Base-by-base conservation (phyloP, 2,888 invertebrate species). In the Eubasilissa splendida region DNA sequence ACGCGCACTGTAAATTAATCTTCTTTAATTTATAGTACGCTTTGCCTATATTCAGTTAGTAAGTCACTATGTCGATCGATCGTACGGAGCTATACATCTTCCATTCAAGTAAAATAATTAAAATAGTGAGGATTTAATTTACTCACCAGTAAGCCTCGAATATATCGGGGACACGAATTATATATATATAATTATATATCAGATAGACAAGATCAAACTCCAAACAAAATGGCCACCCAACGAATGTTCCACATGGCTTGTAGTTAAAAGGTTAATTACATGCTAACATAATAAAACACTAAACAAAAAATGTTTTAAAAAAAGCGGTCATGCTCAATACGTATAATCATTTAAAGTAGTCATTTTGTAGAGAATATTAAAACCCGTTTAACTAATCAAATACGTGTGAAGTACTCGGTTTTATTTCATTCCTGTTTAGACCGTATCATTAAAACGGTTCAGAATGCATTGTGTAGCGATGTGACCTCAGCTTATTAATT, bases 401-500 rank as follows among this genome's bases (percentile, higher is more conserved):
- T 31, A 59, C 53, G 54, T 52, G 71, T 31, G 71, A 53, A 71
- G 7, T 42, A 42, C 42, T 42, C 42, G 42, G 68, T 68, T 68
- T 68, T 68, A 42, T 42, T 68, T 68, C 4, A 42, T 42, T 42
- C 7, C 42, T 42, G 42, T 42, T 42, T 4, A 42, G 42, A 42
- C 42, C 42, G 42, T 42, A 7, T 42, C 7, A 42, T 42, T 42
- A 42, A 42, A 68, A 68, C 50, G 68, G 50, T 68, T 14, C n/a
- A 52, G 33, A 68, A 52, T 50, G 68, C 68, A 68, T 58, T 58
- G 68, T 50, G 50, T 9, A 14, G 68, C 50, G n/a, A 60, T 22
- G 22, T 10, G 52, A 22, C 31, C 11, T 54, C 66, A 14, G 33
- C 65, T 66, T 76, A 65, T 75, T 78, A 75, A 81, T 81, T 81